These are phyloP conservation scores for Corythaeola cristata DNA, from an alignment of 2,113 vertebrate genomes.

Conservation along the genomic window DNA sequence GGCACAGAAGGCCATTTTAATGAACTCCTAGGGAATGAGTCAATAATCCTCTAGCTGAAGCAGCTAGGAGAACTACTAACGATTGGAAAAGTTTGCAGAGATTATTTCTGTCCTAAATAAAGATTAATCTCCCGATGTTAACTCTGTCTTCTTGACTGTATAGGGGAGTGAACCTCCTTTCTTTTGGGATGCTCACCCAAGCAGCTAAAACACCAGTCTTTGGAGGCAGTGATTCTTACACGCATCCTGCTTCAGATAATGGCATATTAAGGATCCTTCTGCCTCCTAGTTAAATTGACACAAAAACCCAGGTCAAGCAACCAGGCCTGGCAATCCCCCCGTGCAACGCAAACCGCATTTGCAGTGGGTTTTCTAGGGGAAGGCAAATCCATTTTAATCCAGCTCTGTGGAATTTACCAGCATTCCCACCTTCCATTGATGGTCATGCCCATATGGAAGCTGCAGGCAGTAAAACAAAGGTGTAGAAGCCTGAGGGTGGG, in stretches of 20 bases:
- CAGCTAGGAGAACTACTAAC: neutral
- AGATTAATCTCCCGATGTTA: neutral
- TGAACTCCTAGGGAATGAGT: neutral
- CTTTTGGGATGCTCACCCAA: neutral
- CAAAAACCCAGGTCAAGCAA: neutral
- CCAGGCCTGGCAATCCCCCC: neutral
- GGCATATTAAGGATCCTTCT: neutral
- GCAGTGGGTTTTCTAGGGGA: neutral
- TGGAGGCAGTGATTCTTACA: neutral
- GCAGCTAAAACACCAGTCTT: neutral
- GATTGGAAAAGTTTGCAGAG: neutral
- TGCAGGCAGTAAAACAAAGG: neutral
- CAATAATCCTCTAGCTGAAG: constrained; percentile 1
- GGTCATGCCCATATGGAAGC: rapidly evolving
- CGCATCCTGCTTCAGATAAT: neutral
- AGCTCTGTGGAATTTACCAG: neutral
- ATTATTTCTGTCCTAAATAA: constrained; percentile 28
- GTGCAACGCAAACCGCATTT: neutral
- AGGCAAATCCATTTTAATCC: neutral
- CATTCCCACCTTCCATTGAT: neutral
- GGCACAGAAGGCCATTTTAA: neutral
- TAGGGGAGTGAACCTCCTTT: neutral
- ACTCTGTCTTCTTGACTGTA: neutral
- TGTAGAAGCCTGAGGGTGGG: neutral
- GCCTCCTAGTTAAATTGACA: neutral